A percentile compares a stretch with the other conserved stretches of the same genome.
phyloP scores from a whole-genome alignment of 1,140 invertebrate species.

The Apolygus lucorum region DNA sequence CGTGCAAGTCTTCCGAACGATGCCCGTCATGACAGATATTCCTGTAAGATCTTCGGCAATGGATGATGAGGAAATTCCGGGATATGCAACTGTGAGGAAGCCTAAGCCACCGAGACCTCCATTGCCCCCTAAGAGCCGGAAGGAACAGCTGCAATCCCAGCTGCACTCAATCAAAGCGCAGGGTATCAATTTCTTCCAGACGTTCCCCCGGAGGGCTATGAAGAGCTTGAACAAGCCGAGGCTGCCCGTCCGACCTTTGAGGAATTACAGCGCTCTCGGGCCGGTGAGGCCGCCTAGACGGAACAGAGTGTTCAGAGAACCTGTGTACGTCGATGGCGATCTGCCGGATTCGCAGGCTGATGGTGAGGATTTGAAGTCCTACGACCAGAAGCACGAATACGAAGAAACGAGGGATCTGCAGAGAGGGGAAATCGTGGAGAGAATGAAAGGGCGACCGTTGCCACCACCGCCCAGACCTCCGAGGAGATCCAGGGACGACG shows the following conservation, averaged over 20 bases:
- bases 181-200: constrained; percentile 41
- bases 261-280: constrained; percentile 60
- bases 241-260: constrained; percentile 44
- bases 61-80: constrained; percentile 15
- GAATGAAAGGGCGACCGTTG: constrained; percentile 68
- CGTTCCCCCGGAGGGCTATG: constrained; percentile 40
- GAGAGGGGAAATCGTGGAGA: constrained; percentile 60
- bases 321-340: constrained; percentile 33
- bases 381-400: constrained; percentile 35
- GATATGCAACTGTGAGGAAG: constrained; percentile 23
- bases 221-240: constrained; percentile 28
- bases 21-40: background rate
- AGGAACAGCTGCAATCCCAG: constrained; percentile 18
- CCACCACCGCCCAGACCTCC: constrained; percentile 73
- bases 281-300: constrained; percentile 48
- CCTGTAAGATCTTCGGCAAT: background rate
- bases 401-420: constrained; percentile 49
- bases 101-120: constrained; percentile 36
- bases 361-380: constrained; percentile 14
- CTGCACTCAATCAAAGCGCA: constrained; percentile 29
- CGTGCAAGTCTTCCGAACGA: background rate
- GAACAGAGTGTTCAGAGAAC: constrained; percentile 42
- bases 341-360: constrained; percentile 10
- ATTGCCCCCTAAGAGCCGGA: constrained; percentile 40
- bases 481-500: constrained; percentile 41